A percentile compares a stretch with the other conserved stretches of the same genome.
phyloP scores from a whole-genome alignment of 2,888 invertebrate genomes.

The Eledone cirrhosa region DNA sequence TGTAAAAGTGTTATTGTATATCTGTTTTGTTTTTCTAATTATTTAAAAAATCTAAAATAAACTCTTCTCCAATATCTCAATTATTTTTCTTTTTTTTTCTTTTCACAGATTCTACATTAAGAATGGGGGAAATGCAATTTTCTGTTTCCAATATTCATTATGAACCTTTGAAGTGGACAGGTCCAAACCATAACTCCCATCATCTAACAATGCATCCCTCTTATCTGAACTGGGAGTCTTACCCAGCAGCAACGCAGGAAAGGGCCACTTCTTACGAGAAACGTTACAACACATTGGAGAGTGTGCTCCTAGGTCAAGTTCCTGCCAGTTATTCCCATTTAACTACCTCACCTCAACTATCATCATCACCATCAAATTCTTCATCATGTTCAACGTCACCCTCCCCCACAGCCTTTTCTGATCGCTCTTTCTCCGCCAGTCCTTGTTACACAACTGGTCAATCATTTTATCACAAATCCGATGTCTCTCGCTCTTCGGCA shows the following conservation, averaged over 20 bases:
- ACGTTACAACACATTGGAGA: slow-evolving; percentile 44
- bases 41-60: not conserved
- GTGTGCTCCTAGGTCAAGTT: slow-evolving; percentile 54
- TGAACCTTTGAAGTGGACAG: slow-evolving; percentile 12
- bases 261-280: not conserved
- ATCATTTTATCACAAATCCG: slow-evolving; percentile 30
- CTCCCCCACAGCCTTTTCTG: not conserved
- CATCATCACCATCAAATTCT: slow-evolving; percentile 31
- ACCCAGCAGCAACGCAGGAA: not conserved
- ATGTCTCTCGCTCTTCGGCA: slow-evolving; percentile 24
- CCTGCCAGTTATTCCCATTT: slow-evolving; percentile 56
- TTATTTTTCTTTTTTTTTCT: not conserved
- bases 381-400: slow-evolving; percentile 30
- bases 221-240: slow-evolving; percentile 11
- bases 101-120: not conserved
- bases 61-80: not conserved
- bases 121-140: slow-evolving; percentile 22
- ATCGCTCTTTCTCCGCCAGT: slow-evolving; percentile 22
- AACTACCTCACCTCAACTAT: slow-evolving; percentile 34
- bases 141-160: slow-evolving; percentile 11
- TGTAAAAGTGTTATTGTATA: too few relatives aligned
- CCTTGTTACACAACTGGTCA: slow-evolving; percentile 1
- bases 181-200: not conserved
- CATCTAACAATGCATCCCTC: not conserved
- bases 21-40: not conserved